These are phyloP conservation scores for Paratrypauchen microcephalus DNA, from an alignment of 2,797 vertebrate genomes.

Conservation along the genomic window DNA sequence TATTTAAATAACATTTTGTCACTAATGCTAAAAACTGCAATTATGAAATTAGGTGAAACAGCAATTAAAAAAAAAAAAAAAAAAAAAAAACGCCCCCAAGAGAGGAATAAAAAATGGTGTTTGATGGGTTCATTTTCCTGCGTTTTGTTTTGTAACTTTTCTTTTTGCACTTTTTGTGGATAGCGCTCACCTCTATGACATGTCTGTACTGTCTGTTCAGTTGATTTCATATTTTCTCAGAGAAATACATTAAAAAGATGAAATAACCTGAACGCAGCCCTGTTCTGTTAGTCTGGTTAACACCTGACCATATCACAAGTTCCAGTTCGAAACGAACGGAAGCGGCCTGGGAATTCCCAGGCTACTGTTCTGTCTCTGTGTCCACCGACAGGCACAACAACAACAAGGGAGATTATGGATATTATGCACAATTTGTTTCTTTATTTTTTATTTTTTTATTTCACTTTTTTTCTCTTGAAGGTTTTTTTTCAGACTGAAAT, in stretches of 20 bases:
- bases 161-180: slow-evolving; percentile 63
- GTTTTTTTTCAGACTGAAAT: too few relatives aligned
- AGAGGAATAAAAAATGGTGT: background rate
- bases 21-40: background rate
- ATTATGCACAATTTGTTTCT: background rate
- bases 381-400: background rate
- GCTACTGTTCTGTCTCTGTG: background rate
- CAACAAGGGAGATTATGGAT: background rate
- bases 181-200: slow-evolving; percentile 59
- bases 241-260: slow-evolving; percentile 69
- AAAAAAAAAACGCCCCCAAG: background rate
- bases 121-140: background rate
- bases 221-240: slow-evolving; percentile 40
- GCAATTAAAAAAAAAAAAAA: background rate
- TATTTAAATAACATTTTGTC: background rate
- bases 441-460: too few relatives aligned
- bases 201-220: slow-evolving; percentile 57
- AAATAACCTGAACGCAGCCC: slow-evolving; percentile 37
- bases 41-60: background rate
- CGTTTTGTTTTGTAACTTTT: slow-evolving; percentile 37
- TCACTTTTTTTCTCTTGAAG: too few relatives aligned
- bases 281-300: too few relatives aligned
- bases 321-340: too few relatives aligned
- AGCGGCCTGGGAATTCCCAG: too few relatives aligned
- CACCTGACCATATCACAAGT: too few relatives aligned